Evolutionary conservation across 2,888 invertebrate species (phyloP).

Genomic region (Chymomyza caudatula): DNA sequence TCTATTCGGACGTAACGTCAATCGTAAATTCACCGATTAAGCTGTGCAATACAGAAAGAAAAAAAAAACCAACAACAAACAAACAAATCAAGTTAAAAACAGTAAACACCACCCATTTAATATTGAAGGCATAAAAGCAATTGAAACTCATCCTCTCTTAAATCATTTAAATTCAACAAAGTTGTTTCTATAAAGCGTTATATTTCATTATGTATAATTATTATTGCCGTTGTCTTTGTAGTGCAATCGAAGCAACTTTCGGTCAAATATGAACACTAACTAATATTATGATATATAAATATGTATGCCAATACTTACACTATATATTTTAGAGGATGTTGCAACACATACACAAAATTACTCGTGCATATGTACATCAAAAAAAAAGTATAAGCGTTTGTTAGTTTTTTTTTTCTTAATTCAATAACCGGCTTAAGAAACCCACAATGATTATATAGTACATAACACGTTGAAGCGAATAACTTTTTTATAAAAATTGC

Average conservation of each 20-base stretch:
- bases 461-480: conserved; percentile 33
- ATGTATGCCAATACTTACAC: conserved; percentile 49
- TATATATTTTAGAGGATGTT: conserved; percentile 59
- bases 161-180: conserved; percentile 39
- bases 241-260: conserved; percentile 36
- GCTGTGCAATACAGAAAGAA: conserved; percentile 50
- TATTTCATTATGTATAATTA: conserved; percentile 44
- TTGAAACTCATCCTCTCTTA: conserved; percentile 32
- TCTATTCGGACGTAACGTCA: conserved; percentile 96
- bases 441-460: not conserved
- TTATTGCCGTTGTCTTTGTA: conserved; percentile 69
- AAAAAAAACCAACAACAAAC: conserved; percentile 32
- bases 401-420: conserved; percentile 48
- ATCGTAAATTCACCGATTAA: conserved; percentile 97
- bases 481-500: conserved; percentile 43
- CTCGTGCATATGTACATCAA: conserved; percentile 56
- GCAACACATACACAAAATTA: conserved; percentile 43
- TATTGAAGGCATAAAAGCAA: conserved; percentile 29
- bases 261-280: conserved; percentile 44
- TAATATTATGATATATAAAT: conserved; percentile 42
- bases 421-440: not conserved
- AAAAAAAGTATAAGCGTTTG: conserved; percentile 46
- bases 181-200: conserved; percentile 52
- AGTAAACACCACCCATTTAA: conserved; percentile 34
- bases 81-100: conserved; percentile 8